A percentile compares a stretch with the other conserved stretches of the same genome.
Conservation (phyloP, 2,113 vertebrate species). For the Eurystomus gularis region DNA sequence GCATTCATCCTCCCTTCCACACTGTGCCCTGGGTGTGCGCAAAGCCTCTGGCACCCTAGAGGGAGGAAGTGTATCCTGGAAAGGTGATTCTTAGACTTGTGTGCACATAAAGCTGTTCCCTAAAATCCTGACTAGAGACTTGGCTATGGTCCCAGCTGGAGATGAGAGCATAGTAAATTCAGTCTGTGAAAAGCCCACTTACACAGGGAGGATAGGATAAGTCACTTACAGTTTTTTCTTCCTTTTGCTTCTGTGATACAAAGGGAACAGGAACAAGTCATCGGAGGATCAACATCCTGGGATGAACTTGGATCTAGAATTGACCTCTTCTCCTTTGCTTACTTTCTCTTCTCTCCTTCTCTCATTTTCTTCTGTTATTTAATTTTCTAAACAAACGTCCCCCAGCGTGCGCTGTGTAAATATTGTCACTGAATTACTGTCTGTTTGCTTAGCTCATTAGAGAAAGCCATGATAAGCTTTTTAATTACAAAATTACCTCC, state of each 20-base stretch:
- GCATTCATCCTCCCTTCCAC: neutral
- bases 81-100: neutral
- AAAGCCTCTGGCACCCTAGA: neutral
- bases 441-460: conserved; percentile 81
- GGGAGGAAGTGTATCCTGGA: neutral
- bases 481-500: conserved; percentile 84
- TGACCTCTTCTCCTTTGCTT: conserved; percentile 10
- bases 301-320: neutral
- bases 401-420: conserved; percentile 70
- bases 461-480: conserved; percentile 83
- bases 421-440: conserved; percentile 81
- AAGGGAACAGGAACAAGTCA: neutral
- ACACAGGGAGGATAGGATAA: neutral
- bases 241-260: neutral
- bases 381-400: conserved; percentile 71
- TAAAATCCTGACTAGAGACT: neutral
- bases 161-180: conserved; percentile 11
- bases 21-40: neutral
- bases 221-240: neutral
- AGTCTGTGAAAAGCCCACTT: neutral
- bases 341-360: conserved; percentile 38
- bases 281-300: neutral
- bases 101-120: neutral
- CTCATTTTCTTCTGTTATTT: conserved; percentile 65
- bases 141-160: conserved; percentile 10